Percentiles rank a stretch among this genome's conserved stretches.
phyloP scores from a whole-genome alignment of 2,888 invertebrate genomes.

The Diarsia rubi region DNA sequence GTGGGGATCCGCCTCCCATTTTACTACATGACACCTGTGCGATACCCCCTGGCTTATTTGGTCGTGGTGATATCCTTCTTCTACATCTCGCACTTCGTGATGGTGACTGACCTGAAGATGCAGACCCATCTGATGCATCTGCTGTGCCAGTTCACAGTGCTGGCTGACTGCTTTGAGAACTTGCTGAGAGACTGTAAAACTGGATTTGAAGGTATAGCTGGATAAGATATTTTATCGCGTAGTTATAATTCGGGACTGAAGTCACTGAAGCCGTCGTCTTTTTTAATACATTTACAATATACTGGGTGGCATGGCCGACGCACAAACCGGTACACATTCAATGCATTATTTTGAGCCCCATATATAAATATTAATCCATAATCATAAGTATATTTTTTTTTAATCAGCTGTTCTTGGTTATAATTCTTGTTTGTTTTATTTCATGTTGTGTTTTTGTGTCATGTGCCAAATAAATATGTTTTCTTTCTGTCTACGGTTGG shows the following conservation, averaged over 20 bases:
- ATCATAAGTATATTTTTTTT: too few species aligned
- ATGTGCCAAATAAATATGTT: too few species aligned
- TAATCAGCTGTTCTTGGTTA: too few species aligned
- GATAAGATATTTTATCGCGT: background rate
- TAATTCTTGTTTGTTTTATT: too few species aligned
- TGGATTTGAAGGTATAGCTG: conserved; percentile 69
- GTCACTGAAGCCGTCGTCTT: background rate
- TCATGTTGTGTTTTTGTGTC: too few species aligned
- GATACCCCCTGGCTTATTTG: conserved; percentile 76
- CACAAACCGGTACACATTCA: too few species aligned
- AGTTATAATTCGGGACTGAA: background rate
- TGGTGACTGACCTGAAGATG: conserved; percentile 82
- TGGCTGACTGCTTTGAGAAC: conserved; percentile 82
- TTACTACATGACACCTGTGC: conserved; percentile 69
- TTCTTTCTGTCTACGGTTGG: background rate
- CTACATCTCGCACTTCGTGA: conserved; percentile 80
- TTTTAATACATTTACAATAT: background rate
- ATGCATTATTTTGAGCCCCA: too few species aligned
- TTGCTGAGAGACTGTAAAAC: conserved; percentile 75
- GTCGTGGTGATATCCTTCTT: conserved; percentile 73
- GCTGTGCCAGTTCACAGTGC: conserved; percentile 81
- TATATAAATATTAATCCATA: too few species aligned
- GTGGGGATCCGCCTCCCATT: conserved; percentile 78
- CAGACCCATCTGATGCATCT: conserved; percentile 82
- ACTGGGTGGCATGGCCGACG: too few species aligned